Conservation (phyloP, 2,888 invertebrate genomes). For the Ophioninae sp. region DNA sequence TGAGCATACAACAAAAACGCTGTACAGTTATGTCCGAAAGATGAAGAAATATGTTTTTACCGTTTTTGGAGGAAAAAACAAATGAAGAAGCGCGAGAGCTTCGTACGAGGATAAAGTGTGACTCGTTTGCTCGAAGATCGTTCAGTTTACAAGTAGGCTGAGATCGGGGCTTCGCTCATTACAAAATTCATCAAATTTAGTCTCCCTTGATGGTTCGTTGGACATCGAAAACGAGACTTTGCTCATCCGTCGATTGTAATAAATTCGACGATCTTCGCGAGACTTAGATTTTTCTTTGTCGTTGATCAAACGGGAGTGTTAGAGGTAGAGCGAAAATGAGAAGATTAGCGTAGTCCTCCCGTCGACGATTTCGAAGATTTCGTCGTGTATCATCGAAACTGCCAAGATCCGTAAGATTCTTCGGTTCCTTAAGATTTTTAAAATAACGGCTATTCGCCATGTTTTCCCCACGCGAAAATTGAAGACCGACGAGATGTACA, state of each 20-base stretch:
- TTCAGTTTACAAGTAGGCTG: neutral
- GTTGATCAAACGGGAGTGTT: neutral
- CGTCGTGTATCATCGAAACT: constrained; percentile 58
- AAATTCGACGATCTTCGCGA: neutral
- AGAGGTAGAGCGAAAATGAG: neutral
- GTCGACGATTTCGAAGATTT: constrained; percentile 45
- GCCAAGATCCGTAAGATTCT: constrained; percentile 50
- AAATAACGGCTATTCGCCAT: constrained; percentile 5
- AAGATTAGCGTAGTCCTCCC: neutral
- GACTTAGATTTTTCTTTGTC: neutral
- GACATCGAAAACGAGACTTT: neutral
- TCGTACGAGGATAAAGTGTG: neutral
- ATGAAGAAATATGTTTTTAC: neutral
- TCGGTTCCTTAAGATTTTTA: constrained; percentile 34
- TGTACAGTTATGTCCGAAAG: neutral
- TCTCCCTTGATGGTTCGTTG: neutral
- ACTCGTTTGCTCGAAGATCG: neutral
- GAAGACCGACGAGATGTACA: constrained; percentile 5
- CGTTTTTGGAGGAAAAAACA: neutral
- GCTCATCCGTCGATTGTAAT: neutral
- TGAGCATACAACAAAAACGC: neutral
- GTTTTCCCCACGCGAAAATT: neutral
- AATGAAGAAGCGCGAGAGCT: neutral
- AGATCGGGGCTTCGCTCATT: no score
- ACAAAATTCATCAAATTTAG: neutral